Evolutionary conservation across 2,888 invertebrate species (phyloP).

Genomic region (Busseola fusca): DNA sequence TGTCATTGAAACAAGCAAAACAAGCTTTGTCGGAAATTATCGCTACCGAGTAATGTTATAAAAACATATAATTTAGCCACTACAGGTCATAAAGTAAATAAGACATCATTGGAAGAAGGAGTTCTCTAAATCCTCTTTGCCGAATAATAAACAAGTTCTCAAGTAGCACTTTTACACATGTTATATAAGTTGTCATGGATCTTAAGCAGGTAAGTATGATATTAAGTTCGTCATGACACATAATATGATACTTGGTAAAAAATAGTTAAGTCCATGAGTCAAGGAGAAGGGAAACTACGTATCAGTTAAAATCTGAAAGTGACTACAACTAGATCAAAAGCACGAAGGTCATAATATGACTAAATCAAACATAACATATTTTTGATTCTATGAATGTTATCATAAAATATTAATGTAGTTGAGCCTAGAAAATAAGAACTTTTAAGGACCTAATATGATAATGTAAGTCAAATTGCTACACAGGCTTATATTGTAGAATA

Average conservation of each 20-base stretch:
- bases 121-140: slow-evolving; percentile 9
- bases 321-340: slow-evolving; percentile 21
- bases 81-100: slow-evolving; percentile 1
- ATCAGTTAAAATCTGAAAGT: slow-evolving; percentile 43
- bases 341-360: slow-evolving; percentile 23
- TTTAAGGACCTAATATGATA: slow-evolving; percentile 12
- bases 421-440: slow-evolving; percentile 3
- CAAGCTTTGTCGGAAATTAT: slow-evolving; percentile 2
- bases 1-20: neutral
- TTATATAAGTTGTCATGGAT: slow-evolving; percentile 27
- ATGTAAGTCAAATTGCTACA: neutral
- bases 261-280: slow-evolving; percentile 10
- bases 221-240: slow-evolving; percentile 20
- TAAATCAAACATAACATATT: slow-evolving; percentile 5
- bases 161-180: slow-evolving; percentile 6
- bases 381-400: neutral
- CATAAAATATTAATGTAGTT: slow-evolving; percentile 16
- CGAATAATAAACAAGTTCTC: slow-evolving; percentile 12
- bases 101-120: slow-evolving; percentile 15
- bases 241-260: neutral
- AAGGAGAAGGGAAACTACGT: slow-evolving; percentile 36
- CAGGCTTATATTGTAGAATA: slow-evolving; percentile 2
- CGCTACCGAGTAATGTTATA: neutral
- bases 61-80: neutral
- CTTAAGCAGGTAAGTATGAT: slow-evolving; percentile 34